These are phyloP conservation scores for Hyppa rectilinea DNA, from an alignment of 2,888 invertebrate genomes.

Conservation along the genomic window DNA sequence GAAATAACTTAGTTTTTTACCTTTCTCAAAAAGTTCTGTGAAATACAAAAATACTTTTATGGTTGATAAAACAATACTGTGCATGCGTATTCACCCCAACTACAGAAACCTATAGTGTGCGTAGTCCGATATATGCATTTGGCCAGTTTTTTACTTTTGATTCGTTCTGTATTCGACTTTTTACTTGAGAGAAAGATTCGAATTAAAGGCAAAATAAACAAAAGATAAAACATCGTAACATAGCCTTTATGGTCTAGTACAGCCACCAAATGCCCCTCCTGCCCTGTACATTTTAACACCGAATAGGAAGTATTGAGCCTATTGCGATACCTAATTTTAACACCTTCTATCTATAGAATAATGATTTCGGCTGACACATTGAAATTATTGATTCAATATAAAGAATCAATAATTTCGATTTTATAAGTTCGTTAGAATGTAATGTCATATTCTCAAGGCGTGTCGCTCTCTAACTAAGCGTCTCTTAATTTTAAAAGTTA, in stretches of 20 bases:
- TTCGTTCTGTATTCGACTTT: not conserved
- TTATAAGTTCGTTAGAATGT: not conserved
- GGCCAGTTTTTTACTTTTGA: not conserved
- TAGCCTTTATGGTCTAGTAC: not conserved
- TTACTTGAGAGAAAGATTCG: not conserved
- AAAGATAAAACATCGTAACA: not conserved
- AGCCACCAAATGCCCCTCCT: no score
- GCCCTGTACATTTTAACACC: not conserved
- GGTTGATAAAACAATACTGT: not conserved
- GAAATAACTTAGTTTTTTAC: no score
- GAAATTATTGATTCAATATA: no score
- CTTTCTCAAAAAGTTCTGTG: not conserved
- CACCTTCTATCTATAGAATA: not conserved
- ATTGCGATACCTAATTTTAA: not conserved
- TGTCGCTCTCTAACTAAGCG: not conserved
- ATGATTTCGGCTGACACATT: not conserved
- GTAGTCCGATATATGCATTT: not conserved
- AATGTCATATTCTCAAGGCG: not conserved
- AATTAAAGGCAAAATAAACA: not conserved
- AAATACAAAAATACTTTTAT: not conserved
- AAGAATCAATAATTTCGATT: not conserved
- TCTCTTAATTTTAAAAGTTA: not conserved
- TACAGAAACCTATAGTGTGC: not conserved
- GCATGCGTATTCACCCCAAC: not conserved
- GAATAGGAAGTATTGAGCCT: no score